Conservation (phyloP, 2,797 vertebrate species). For the Spinus olivaceus region DNA sequence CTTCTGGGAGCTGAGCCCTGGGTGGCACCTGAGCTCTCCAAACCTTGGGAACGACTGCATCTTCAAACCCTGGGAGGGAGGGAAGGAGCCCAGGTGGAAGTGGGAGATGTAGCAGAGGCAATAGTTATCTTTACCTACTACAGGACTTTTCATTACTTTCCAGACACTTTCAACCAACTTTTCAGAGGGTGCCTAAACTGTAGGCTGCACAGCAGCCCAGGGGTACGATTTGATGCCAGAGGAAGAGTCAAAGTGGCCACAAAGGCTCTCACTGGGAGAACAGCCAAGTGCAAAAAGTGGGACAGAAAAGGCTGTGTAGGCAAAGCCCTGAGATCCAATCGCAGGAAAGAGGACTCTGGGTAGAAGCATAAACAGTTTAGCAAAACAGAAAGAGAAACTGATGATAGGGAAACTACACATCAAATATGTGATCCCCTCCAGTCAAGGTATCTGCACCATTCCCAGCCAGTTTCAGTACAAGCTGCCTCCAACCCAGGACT, state of each 20-base stretch:
- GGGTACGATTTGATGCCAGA: background rate
- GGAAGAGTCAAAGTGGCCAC: background rate
- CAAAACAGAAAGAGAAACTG: slow-evolving; percentile 7
- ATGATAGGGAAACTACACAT: background rate
- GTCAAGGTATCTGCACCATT: rapidly evolving
- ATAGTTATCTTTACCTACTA: background rate
- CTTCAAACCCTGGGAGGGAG: background rate
- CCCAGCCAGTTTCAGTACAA: background rate
- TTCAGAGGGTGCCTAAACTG: background rate
- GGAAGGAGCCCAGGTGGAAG: background rate
- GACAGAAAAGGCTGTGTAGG: background rate
- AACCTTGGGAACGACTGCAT: background rate
- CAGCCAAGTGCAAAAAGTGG: background rate
- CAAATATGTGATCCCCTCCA: background rate
- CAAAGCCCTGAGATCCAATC: background rate
- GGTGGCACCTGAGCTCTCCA: slow-evolving; percentile 12
- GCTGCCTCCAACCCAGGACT: background rate
- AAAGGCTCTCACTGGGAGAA: background rate
- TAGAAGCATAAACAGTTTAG: background rate
- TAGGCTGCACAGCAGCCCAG: background rate
- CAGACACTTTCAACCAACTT: slow-evolving; percentile 17
- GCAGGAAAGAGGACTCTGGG: background rate
- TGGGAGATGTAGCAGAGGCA: background rate
- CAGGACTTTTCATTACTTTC: background rate
- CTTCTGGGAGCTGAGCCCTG: slow-evolving; percentile 24